Evolutionary conservation across 2,888 invertebrate species (phyloP), one percentile per base, ranked within the genome.

Genomic region (Drosophila koepferae): DNA sequence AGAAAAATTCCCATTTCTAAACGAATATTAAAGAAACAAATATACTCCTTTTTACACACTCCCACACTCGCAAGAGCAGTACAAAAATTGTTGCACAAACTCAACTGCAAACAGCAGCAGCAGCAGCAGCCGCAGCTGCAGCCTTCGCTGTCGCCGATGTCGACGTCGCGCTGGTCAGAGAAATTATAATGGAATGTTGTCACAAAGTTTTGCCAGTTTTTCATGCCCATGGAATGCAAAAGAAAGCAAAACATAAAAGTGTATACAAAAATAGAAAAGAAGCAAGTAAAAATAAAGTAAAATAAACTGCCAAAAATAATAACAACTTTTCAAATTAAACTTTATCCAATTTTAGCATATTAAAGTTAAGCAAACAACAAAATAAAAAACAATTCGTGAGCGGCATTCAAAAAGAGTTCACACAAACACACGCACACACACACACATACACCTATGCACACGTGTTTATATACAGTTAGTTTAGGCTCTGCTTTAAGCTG

Each of bases 301-400:
- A 80, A 63, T 53, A 69, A 69, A 49, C 76, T 64, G 65, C 55
- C 80, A 76, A 85, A 85, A 85, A 85, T 83, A 81, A 86, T 77
- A 84, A 79, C 78, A 89, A 89, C 86, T 89, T 89, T 89, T 89
- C 88, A 88, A 88, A 89, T 89, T 89, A 89, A 89, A 89, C 85
- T 89, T 86, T 86, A 74, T 81, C 77, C 86, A 75, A 86, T 84
- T 86, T 86, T 75, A 73, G 82, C 74, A 88, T 80, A 84, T 87
- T 88, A 78, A 87, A 86, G 81, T 83, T 82, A 51, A 62, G 49
- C 75, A 60, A 81, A 81, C 68, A 74, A 63, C 1, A 63, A 63
- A 68, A 69, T 23, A 72, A 67, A 66, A 70, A 72, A 44, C 44
- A 58, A 69, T 69, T 81, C 86, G 77, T 80, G 80, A 48, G 40